phyloP scores from a whole-genome alignment of 2,888 invertebrate genomes.

The Sesia bembeciformis region DNA sequence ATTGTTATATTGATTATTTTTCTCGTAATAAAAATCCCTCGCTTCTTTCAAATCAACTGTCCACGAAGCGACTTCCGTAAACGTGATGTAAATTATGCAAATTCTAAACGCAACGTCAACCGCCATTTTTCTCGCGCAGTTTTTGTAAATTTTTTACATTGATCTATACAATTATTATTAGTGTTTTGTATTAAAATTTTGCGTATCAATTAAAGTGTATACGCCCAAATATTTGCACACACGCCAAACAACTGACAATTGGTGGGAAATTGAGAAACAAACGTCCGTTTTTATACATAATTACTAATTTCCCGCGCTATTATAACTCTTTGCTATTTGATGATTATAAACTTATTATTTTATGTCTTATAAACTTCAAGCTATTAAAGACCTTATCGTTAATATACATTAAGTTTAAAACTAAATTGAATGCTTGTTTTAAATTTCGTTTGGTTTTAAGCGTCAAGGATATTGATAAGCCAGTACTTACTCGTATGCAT shows the following conservation, averaged over 20 bases:
- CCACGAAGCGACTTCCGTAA: constrained; percentile 39
- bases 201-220: not conserved
- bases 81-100: constrained; percentile 18
- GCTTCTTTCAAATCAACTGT: constrained; percentile 51
- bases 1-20: constrained; percentile 13
- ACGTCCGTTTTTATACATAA: constrained; percentile 38
- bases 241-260: constrained; percentile 5
- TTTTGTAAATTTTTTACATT: not conserved
- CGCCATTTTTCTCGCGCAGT: constrained; percentile 19
- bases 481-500: no score
- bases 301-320: constrained; percentile 45
- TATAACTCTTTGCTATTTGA: no score
- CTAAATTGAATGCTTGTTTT: no score
- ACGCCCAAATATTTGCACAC: not conserved
- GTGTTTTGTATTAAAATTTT: no score
- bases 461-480: no score
- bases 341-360: no score
- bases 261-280: constrained; percentile 18
- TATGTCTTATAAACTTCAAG: no score
- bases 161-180: no score
- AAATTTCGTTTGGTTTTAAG: no score
- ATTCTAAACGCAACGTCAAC: constrained; percentile 14
- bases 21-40: constrained; percentile 35
- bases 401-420: no score
- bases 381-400: no score